Percentiles rank a stretch among this genome's conserved stretches.
phyloP scores from a whole-genome alignment of 2,797 vertebrate genomes.

The Phalanger gymnotis region DNA sequence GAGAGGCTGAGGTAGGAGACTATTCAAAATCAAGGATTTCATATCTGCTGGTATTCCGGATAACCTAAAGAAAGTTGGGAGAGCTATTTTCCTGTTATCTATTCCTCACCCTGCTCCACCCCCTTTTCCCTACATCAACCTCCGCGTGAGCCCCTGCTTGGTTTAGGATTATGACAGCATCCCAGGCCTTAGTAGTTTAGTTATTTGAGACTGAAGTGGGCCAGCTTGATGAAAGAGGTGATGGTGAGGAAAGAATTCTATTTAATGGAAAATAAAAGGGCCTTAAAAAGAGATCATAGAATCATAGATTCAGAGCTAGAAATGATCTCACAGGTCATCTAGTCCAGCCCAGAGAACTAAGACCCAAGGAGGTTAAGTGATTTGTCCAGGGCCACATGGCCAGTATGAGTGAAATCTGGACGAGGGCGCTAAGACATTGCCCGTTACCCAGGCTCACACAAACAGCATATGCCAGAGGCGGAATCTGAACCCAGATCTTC shows the following conservation, averaged over 20 bases:
- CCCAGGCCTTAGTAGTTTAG: background rate
- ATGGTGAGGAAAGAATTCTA: background rate
- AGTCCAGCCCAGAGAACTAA: background rate
- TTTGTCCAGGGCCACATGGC: background rate
- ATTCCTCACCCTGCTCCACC: background rate
- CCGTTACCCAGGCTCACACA: background rate
- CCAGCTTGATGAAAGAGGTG: background rate
- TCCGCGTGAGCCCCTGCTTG: background rate
- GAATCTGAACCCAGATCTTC: background rate
- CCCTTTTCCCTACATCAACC: too few relatives aligned
- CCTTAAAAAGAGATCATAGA: background rate
- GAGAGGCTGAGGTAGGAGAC: background rate
- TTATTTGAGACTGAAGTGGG: background rate
- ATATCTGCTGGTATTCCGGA: background rate
- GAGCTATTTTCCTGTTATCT: background rate
- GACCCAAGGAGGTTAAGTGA: background rate
- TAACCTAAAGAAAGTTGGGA: background rate
- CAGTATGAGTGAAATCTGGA: background rate
- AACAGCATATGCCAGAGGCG: background rate
- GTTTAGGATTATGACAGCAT: background rate
- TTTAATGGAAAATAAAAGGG: background rate
- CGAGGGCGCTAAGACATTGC: background rate
- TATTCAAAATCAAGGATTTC: background rate
- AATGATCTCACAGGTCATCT: background rate
- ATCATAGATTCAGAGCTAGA: background rate